Evolutionary conservation across 2,797 vertebrate species (phyloP).

Genomic region (Rhynchonycteris naso): DNA sequence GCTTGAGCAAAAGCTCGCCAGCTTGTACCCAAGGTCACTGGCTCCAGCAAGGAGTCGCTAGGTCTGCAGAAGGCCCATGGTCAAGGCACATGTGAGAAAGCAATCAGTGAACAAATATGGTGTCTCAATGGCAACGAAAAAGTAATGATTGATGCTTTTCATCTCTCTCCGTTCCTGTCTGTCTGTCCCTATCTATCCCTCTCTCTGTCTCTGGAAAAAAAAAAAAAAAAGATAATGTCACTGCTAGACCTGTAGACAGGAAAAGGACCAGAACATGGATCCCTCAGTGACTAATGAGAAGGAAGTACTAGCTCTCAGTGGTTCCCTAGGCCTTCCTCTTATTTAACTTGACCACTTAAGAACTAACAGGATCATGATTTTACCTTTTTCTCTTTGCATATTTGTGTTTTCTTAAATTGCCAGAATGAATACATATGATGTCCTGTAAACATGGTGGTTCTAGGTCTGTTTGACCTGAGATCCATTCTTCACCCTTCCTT

Average conservation of each 20-base stretch:
- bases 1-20: no score
- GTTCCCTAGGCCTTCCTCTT: neutral
- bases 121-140: no score
- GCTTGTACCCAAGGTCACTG: no score
- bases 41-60: no score
- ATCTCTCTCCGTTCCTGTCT: no score
- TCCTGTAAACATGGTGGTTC: neutral
- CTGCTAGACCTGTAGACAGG: neutral
- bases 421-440: neutral
- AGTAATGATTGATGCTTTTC: no score
- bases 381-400: neutral
- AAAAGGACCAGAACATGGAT: neutral
- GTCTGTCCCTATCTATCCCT: no score
- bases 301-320: neutral
- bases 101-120: no score
- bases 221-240: neutral
- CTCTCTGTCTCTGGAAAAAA: no score
- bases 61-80: no score
- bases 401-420: slow-evolving; percentile 3
- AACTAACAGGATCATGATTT: neutral
- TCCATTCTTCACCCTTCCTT: neutral
- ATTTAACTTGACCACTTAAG: neutral
- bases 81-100: no score
- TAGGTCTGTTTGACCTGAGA: neutral
- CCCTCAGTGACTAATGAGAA: neutral